Percentiles rank a stretch among this genome's conserved stretches.
Evolutionary conservation across 2,888 invertebrate species (phyloP).

Genomic region (Meloe dianella): DNA sequence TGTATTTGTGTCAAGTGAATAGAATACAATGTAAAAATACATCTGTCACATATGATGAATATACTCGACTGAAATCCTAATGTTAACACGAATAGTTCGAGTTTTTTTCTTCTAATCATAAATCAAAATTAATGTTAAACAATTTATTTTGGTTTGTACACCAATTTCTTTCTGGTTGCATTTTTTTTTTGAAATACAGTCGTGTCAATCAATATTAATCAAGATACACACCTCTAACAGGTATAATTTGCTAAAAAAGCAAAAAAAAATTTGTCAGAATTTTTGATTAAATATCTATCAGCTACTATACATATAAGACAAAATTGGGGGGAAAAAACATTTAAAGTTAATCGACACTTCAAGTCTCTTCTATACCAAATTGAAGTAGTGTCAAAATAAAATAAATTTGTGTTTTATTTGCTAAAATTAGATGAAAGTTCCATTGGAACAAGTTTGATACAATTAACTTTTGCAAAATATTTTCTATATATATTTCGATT

Average conservation of each 20-base stretch:
- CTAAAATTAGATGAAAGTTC: too few species aligned
- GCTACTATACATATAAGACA: neutral
- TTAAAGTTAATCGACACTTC: neutral
- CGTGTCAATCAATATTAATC: neutral
- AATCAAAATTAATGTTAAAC: neutral
- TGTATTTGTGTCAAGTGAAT: neutral
- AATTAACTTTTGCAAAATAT: too few species aligned
- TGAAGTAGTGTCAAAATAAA: too few species aligned
- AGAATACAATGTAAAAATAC: neutral
- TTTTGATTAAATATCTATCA: neutral
- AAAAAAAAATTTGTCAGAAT: neutral
- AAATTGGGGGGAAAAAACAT: neutral
- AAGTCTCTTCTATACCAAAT: too few species aligned
- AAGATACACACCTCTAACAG: neutral
- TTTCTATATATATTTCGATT: too few species aligned
- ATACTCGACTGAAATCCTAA: neutral
- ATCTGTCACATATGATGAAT: neutral
- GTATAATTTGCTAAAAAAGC: neutral
- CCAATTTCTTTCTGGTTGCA: neutral
- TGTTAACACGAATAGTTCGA: neutral
- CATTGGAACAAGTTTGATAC: too few species aligned
- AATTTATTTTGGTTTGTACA: neutral
- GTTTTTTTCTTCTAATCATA: conserved; percentile 3
- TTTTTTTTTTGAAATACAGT: neutral
- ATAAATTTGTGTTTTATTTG: too few species aligned